Percentiles rank a stretch among this genome's conserved stretches.
These are phyloP conservation scores for Brachypteracias leptosomus DNA, from an alignment of 2,113 vertebrate species.

Conservation along the genomic window DNA sequence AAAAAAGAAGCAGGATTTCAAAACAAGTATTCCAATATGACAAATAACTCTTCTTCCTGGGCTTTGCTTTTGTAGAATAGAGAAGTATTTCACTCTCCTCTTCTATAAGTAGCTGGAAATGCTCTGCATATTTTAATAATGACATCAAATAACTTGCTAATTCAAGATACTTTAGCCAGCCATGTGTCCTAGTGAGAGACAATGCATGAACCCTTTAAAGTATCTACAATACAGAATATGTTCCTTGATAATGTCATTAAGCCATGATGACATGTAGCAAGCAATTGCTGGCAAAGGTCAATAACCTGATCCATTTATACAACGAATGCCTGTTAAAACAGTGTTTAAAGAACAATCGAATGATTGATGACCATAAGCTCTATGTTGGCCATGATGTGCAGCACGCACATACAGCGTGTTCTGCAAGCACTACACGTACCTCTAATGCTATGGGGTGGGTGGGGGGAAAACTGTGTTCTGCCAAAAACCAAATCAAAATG, in stretches of 20 bases:
- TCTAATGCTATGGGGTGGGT: neutral
- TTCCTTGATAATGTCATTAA: constrained; percentile 68
- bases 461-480: neutral
- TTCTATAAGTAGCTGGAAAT: constrained; percentile 37
- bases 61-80: constrained; percentile 25
- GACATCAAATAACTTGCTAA: constrained; percentile 58
- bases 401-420: neutral
- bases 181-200: constrained; percentile 45
- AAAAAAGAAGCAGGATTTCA: constrained; percentile 28
- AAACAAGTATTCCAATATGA: neutral
- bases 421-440: neutral
- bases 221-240: constrained; percentile 51
- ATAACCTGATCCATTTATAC: constrained; percentile 68
- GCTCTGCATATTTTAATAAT: constrained; percentile 52
- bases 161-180: constrained; percentile 40
- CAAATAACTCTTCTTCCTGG: constrained; percentile 6
- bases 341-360: constrained; percentile 60
- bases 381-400: constrained; percentile 5
- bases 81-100: constrained; percentile 11
- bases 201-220: constrained; percentile 41
- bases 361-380: constrained; percentile 59
- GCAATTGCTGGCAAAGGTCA: constrained; percentile 69
- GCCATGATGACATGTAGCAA: constrained; percentile 62
- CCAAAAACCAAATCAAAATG: neutral
- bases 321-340: constrained; percentile 60